phyloP scores from a whole-genome alignment of 2,797 vertebrate genomes.

The Chaetophractus vellerosus region DNA sequence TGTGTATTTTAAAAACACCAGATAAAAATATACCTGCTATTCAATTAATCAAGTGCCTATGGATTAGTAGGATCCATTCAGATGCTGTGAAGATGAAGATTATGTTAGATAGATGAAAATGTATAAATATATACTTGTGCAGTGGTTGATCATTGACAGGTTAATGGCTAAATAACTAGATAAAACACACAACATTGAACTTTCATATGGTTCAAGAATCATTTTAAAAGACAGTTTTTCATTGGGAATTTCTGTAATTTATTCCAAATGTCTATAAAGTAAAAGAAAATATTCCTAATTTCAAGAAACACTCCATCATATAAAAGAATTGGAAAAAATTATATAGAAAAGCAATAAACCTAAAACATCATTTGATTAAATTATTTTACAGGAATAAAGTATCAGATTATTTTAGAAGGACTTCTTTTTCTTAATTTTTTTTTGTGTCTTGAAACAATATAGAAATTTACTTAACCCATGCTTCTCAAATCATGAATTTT shows the following conservation, averaged over 20 bases:
- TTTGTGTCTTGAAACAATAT: neutral
- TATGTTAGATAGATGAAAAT: neutral
- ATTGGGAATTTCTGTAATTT: neutral
- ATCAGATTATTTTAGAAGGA: neutral
- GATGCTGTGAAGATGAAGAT: neutral
- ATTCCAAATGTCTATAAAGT: neutral
- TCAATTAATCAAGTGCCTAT: neutral
- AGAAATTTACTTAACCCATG: neutral
- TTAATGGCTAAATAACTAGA: neutral
- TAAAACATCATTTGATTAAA: neutral
- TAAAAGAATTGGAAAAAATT: neutral
- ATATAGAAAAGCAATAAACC: neutral
- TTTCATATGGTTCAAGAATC: neutral
- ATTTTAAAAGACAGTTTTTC: neutral
- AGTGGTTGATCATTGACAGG: neutral
- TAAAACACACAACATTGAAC: neutral
- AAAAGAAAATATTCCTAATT: neutral
- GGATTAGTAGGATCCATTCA: neutral
- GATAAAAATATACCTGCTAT: neutral
- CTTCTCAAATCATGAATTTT: neutral
- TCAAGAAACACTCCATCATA: neutral
- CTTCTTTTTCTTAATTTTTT: neutral
- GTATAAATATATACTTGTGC: neutral
- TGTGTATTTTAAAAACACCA: neutral
- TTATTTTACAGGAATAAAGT: neutral